A percentile compares a stretch with the other conserved stretches of the same genome.
Evolutionary conservation across 2,888 invertebrate species (phyloP).

Genomic region (Mylabris sibirica): DNA sequence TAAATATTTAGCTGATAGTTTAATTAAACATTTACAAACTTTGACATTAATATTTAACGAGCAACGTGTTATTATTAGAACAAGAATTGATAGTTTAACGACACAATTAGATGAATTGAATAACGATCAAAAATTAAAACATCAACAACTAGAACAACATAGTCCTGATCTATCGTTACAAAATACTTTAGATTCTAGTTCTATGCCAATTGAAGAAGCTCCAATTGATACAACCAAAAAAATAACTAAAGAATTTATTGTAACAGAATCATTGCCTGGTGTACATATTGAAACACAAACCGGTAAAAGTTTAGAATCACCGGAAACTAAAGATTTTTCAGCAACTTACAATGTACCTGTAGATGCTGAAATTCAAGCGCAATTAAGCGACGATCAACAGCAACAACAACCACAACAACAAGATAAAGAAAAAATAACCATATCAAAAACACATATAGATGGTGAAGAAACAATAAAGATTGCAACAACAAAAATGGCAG

Average conservation of each 20-base stretch:
- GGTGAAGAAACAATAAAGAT: slow-evolving; percentile 78
- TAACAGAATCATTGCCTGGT: slow-evolving; percentile 42
- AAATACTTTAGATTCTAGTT: slow-evolving; percentile 73
- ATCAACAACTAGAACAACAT: slow-evolving; percentile 49
- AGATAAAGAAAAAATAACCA: slow-evolving; percentile 70
- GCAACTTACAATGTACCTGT: slow-evolving; percentile 65
- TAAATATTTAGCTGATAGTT: slow-evolving; percentile 59
- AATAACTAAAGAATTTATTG: slow-evolving; percentile 39
- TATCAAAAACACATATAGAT: slow-evolving; percentile 69
- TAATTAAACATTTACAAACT: slow-evolving; percentile 66
- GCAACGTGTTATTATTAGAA: slow-evolving; percentile 69
- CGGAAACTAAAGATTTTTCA: slow-evolving; percentile 63
- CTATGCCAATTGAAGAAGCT: slow-evolving; percentile 76
- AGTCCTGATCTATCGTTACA: slow-evolving; percentile 64
- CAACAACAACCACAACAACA: slow-evolving; percentile 43
- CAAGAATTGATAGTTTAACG: slow-evolving; percentile 66
- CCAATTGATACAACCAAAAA: slow-evolving; percentile 47
- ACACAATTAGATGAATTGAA: slow-evolving; percentile 59
- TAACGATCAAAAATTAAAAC: slow-evolving; percentile 43
- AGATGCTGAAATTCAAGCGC: slow-evolving; percentile 69
- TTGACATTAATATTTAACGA: slow-evolving; percentile 68
- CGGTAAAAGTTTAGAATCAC: slow-evolving; percentile 66
- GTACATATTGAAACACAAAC: slow-evolving; percentile 73
- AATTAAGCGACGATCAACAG: slow-evolving; percentile 55
- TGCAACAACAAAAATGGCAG: slow-evolving; percentile 67